Percentiles rank a stretch among this genome's conserved stretches.
phyloP scores from a whole-genome alignment of 2,888 invertebrate genomes.

The Caenorhabditis sp. region DNA sequence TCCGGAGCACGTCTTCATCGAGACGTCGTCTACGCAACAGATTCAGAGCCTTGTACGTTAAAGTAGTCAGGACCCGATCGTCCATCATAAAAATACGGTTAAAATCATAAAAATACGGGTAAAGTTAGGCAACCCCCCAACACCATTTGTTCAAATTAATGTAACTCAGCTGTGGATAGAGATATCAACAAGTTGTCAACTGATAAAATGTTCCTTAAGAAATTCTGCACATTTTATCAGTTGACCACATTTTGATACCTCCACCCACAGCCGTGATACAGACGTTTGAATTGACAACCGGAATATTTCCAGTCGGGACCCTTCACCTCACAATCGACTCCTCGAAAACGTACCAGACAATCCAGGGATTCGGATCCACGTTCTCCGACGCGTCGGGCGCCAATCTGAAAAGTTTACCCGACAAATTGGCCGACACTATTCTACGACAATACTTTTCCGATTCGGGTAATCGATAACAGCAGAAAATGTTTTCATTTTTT shows the following conservation, averaged over 20 bases:
- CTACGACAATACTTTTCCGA: slow-evolving; percentile 33
- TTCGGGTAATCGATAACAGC: not conserved
- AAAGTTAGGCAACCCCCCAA: no score
- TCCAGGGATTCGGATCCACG: slow-evolving; percentile 29
- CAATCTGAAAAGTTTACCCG: slow-evolving; percentile 33
- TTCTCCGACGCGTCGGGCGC: slow-evolving; percentile 34
- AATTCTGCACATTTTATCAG: no score
- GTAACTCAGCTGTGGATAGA: no score
- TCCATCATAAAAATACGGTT: not conserved
- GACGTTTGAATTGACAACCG: no score
- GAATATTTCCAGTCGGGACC: slow-evolving; percentile 39
- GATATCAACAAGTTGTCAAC: no score
- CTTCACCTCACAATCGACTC: slow-evolving; percentile 32
- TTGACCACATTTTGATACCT: no score
- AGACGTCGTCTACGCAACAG: slow-evolving; percentile 36
- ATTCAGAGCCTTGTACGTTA: slow-evolving; percentile 27
- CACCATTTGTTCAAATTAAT: no score
- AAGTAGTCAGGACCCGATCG: no score
- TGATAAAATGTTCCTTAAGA: no score
- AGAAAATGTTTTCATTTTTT: not conserved
- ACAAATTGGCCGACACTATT: slow-evolving; percentile 20
- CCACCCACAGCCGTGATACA: no score
- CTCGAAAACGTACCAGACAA: slow-evolving; percentile 24
- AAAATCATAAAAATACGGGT: slow-evolving; percentile 1
- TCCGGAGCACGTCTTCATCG: slow-evolving; percentile 57